Percentiles rank a stretch among this genome's conserved stretches.
Conservation (phyloP, 2,797 vertebrate species). For the Vireo griseus region DNA sequence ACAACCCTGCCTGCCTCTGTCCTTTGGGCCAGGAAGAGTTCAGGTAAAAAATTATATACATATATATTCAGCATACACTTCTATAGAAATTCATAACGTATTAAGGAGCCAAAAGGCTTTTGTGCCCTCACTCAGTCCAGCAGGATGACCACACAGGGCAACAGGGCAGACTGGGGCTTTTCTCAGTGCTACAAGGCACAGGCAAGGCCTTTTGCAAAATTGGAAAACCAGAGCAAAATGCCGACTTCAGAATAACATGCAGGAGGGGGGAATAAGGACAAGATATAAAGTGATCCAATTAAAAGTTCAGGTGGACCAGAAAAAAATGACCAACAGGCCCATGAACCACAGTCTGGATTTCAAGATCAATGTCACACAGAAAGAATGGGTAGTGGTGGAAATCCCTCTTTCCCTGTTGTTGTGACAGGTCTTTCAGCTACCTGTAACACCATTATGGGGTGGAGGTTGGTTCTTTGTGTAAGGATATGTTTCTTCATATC, state of each 20-base stretch:
- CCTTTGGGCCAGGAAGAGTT: background rate
- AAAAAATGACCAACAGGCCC: background rate
- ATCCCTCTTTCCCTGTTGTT: background rate
- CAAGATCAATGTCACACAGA: background rate
- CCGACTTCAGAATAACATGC: background rate
- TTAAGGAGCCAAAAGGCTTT: background rate
- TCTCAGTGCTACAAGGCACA: background rate
- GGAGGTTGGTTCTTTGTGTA: background rate
- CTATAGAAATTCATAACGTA: background rate
- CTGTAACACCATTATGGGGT: background rate
- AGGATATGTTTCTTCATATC: background rate
- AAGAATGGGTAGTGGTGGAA: background rate
- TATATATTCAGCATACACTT: background rate
- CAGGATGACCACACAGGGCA: too few species aligned
- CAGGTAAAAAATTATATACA: background rate
- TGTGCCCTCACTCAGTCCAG: fast-evolving
- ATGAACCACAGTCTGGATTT: background rate
- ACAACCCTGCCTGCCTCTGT: background rate
- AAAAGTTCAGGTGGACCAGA: background rate
- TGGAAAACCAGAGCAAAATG: background rate
- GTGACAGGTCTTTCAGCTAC: background rate
- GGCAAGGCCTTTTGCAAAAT: background rate
- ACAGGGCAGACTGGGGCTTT: background rate
- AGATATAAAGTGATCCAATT: background rate
- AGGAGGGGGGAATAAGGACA: background rate